Conservation (phyloP, 2,888 invertebrate species). For the Eurois occulta region DNA sequence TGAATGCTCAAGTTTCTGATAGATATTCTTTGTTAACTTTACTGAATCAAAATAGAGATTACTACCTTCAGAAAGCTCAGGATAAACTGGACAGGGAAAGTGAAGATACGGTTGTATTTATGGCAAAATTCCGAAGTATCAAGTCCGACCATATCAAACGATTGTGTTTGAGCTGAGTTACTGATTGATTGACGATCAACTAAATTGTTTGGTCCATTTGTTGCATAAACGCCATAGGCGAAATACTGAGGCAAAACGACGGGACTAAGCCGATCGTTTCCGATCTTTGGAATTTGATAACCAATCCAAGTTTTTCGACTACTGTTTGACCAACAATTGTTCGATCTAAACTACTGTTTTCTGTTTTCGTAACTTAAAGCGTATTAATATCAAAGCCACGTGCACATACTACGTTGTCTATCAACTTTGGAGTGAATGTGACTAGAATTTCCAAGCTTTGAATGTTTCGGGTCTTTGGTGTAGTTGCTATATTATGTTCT, state of each 20-base stretch:
- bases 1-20: not conserved
- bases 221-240: constrained; percentile 12
- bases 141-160: not conserved
- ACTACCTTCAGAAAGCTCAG: not conserved
- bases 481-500: constrained; percentile 20
- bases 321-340: constrained; percentile 12
- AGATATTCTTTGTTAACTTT: not conserved
- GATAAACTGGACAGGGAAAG: not conserved
- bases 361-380: constrained; percentile 15
- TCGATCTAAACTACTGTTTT: not conserved
- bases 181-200: constrained; percentile 21
- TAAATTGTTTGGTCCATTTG: constrained; percentile 7
- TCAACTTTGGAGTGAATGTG: constrained; percentile 45
- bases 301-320: not conserved
- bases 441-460: constrained; percentile 37
- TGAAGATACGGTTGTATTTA: not conserved
- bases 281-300: not conserved
- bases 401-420: constrained; percentile 34
- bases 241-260: constrained; percentile 17
- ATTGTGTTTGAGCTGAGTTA: not conserved
- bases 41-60: not conserved
- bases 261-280: not conserved
- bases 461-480: constrained; percentile 36
- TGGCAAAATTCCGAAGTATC: not conserved
- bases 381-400: constrained; percentile 44